These are phyloP conservation scores for Montipora capricornis DNA, from an alignment of 64 coral and sea anemone species.

Conservation along the genomic window DNA sequence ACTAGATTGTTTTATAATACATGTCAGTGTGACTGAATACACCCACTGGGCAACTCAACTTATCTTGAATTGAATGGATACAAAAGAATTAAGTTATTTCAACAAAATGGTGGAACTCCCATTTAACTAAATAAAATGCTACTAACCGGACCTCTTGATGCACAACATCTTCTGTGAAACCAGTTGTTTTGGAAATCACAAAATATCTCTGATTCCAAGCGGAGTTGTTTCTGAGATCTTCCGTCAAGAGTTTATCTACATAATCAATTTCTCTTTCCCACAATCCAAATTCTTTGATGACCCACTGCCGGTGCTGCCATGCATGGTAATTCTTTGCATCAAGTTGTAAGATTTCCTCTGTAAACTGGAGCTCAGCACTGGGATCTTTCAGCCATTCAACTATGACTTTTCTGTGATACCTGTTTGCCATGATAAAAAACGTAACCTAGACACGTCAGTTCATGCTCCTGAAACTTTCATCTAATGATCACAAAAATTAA, in stretches of 20 bases:
- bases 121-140: too few species aligned
- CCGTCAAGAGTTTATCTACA: conserved; percentile 95
- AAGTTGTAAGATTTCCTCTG: conserved; percentile 82
- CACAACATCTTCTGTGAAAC: conserved; percentile 84
- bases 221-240: conserved; percentile 97
- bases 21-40: too few species aligned
- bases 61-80: too few species aligned
- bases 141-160: conserved; percentile 89
- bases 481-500: too few species aligned
- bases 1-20: too few species aligned
- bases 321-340: conserved; percentile 99
- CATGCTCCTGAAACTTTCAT: too few species aligned
- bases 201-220: conserved; percentile 99
- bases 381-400: conserved; percentile 86
- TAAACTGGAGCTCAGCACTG: conserved; percentile 76
- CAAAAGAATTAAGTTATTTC: too few species aligned
- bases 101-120: too few species aligned
- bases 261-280: conserved; percentile 97
- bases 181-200: conserved; percentile 86
- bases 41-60: too few species aligned
- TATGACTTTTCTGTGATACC: conserved; percentile 96
- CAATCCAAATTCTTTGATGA: conserved; percentile 85
- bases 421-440: neutral
- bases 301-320: conserved; percentile 98
- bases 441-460: too few species aligned